Percentiles rank a stretch among this genome's conserved stretches.
phyloP scores from a whole-genome alignment of 2,797 vertebrate genomes.

The Crax fasciolata region DNA sequence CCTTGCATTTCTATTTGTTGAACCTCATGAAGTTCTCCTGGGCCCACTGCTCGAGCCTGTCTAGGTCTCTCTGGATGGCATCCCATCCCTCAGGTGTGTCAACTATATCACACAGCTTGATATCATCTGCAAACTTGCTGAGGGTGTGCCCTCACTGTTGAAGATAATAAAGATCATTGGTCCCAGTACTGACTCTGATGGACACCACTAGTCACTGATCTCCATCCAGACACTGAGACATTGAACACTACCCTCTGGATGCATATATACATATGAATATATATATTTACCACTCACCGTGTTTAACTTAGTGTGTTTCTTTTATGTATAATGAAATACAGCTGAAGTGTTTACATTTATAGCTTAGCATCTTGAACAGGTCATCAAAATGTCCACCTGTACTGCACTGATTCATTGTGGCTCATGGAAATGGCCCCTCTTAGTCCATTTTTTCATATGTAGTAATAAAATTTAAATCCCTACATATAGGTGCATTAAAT shows the following conservation, averaged over 20 bases:
- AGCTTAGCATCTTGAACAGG: not conserved
- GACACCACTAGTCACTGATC: not conserved
- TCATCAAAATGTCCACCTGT: slow-evolving; percentile 32
- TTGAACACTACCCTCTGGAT: not conserved
- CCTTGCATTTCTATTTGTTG: no score
- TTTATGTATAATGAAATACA: slow-evolving; percentile 32
- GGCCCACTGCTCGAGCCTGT: no score
- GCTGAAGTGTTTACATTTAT: slow-evolving; percentile 28
- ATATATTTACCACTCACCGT: not conserved
- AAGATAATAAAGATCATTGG: not conserved
- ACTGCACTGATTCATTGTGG: slow-evolving; percentile 13
- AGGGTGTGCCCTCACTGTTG: no score
- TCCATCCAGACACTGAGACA: not conserved
- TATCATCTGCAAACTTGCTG: no score
- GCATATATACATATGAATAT: not conserved
- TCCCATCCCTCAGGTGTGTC: no score
- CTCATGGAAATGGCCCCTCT: not conserved
- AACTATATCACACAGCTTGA: no score
- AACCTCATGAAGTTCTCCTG: no score
- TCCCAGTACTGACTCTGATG: not conserved
- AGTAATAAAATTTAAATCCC: not conserved
- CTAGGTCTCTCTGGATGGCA: no score
- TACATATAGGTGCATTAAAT: not conserved
- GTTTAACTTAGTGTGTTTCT: slow-evolving; percentile 19
- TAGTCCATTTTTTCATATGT: not conserved